Conservation (phyloP, 2,113 vertebrate species). For the Melanocharis versteri region DNA sequence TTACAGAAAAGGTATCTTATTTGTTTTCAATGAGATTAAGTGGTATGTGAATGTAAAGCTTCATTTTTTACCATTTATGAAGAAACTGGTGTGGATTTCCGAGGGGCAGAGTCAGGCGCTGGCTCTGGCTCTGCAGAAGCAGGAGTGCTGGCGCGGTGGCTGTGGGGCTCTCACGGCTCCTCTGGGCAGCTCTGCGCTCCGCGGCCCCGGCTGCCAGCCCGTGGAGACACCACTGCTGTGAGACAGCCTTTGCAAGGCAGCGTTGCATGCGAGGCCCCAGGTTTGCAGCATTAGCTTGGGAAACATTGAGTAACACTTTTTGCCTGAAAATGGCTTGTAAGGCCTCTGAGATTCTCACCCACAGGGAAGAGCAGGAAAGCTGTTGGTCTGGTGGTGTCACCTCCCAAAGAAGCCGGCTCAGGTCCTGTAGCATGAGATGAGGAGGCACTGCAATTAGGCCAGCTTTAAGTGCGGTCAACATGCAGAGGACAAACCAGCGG, state of each 20-base stretch:
- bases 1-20: background rate
- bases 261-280: fast-evolving
- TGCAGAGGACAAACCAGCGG: slow-evolving; percentile 30
- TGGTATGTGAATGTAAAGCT: background rate
- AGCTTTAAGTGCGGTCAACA: background rate
- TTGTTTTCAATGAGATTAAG: background rate
- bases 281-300: background rate
- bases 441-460: background rate
- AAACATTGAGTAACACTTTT: background rate
- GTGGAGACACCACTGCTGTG: fast-evolving
- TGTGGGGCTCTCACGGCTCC: fast-evolving
- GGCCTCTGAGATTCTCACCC: background rate
- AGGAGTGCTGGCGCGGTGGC: fast-evolving
- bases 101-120: background rate
- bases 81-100: background rate
- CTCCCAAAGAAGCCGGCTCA: background rate
- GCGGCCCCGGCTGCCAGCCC: too few species aligned
- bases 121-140: fast-evolving
- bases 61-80: background rate
- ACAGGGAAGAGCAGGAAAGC: background rate
- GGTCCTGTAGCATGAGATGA: background rate
- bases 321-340: background rate
- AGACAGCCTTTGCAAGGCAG: background rate
- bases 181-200: fast-evolving
- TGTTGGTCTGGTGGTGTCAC: background rate